phyloP scores from a whole-genome alignment of 1,140 invertebrate genomes.

The Scaptomyza hsui region DNA sequence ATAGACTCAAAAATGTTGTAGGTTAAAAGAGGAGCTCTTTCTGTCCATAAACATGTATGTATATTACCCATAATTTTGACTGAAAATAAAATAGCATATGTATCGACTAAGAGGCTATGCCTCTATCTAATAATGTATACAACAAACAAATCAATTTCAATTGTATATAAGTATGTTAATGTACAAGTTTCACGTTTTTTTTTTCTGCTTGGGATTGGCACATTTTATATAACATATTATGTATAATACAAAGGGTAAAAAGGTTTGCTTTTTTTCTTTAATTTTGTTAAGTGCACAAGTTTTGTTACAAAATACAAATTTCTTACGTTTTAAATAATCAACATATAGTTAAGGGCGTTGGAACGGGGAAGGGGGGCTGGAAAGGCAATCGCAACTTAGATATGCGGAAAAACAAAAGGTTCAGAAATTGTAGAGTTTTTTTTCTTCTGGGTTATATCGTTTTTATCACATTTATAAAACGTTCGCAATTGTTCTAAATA shows the following conservation, averaged over 20 bases:
- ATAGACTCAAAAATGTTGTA: conserved; percentile 25
- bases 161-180: conserved; percentile 19
- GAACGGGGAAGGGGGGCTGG: neutral
- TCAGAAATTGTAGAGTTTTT: too few relatives aligned
- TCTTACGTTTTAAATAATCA: conserved; percentile 6
- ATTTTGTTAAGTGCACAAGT: conserved; percentile 36
- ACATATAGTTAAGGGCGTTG: neutral
- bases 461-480: conserved; percentile 74
- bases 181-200: conserved; percentile 8
- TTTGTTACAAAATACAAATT: conserved; percentile 14
- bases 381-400: conserved; percentile 18
- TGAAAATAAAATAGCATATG: neutral
- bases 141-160: conserved; percentile 55
- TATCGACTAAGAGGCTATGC: conserved; percentile 72
- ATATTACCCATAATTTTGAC: too few relatives aligned
- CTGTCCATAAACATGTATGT: conserved; percentile 1
- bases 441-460: neutral
- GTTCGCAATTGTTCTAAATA: conserved; percentile 41
- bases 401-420: conserved; percentile 60
- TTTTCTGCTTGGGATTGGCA: conserved; percentile 58
- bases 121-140: conserved; percentile 75
- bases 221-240: conserved; percentile 62
- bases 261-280: conserved; percentile 20
- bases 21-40: conserved; percentile 1
- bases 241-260: conserved; percentile 73